phyloP scores from a whole-genome alignment of 2,113 vertebrate species.

The Pipra filicauda region DNA sequence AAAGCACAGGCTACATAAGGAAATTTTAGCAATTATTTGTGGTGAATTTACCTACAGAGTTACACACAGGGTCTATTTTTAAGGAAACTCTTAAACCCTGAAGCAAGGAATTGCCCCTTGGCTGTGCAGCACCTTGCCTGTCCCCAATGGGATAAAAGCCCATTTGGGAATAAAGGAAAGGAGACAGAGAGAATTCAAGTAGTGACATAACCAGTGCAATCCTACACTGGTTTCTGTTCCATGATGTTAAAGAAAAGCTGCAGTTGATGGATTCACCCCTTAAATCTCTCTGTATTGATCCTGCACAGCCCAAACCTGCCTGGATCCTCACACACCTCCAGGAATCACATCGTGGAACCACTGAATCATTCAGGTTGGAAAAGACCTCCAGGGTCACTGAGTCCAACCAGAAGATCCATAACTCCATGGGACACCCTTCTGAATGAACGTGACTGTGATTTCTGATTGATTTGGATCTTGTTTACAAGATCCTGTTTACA shows the following conservation, averaged over 20 bases:
- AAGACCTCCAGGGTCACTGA: not conserved
- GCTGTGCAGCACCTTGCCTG: not conserved
- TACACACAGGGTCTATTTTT: not conserved
- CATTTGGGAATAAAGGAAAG: not conserved
- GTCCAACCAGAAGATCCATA: not conserved
- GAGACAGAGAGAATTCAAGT: not conserved
- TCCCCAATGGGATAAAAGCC: not conserved
- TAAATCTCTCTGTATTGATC: not conserved
- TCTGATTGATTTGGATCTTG: not conserved
- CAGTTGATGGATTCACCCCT: not conserved
- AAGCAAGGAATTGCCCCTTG: not conserved
- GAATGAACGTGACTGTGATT: not conserved
- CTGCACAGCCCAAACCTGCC: not conserved
- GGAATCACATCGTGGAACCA: not conserved
- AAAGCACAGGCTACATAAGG: rapidly evolving
- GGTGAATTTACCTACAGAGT: not conserved
- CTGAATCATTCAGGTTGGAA: not conserved
- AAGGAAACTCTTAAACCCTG: not conserved
- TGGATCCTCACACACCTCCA: rapidly evolving
- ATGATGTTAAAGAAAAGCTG: not conserved
- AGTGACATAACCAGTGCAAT: not conserved
- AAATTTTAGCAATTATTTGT: not conserved
- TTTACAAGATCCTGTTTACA: not conserved
- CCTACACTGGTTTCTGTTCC: not conserved
- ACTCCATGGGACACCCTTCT: not conserved